These are phyloP conservation scores for Troides helena DNA, from an alignment of 2,888 invertebrate species.

Conservation along the genomic window DNA sequence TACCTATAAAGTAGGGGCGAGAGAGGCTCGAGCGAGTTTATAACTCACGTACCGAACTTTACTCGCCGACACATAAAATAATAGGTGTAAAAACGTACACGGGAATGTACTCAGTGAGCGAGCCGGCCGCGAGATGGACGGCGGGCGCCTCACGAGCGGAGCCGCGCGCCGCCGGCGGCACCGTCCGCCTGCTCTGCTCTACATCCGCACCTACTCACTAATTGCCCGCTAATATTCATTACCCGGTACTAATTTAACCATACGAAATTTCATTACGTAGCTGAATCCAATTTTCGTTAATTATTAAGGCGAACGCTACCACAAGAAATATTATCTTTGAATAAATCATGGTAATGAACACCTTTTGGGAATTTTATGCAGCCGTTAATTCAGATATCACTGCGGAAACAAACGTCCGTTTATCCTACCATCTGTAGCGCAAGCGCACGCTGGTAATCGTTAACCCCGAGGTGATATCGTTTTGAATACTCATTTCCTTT, in stretches of 20 bases:
- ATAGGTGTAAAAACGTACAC: conserved; percentile 81
- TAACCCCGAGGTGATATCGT: conserved; percentile 81
- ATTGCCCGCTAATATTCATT: conserved; percentile 7
- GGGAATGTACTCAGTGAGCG: conserved; percentile 80
- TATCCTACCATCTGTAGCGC: conserved; percentile 78
- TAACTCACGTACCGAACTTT: conserved; percentile 81
- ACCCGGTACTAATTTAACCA: conserved; percentile 3
- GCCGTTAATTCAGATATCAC: conserved; percentile 80
- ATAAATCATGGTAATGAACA: conserved; percentile 80
- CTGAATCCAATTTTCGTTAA: conserved; percentile 15
- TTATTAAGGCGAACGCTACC: conserved; percentile 28
- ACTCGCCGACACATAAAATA: conserved; percentile 81
- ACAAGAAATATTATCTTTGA: conserved; percentile 70
- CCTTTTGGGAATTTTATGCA: conserved; percentile 78
- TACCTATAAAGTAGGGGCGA: conserved; percentile 81
- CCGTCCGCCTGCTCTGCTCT: conserved; percentile 34
- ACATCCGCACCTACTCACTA: conserved; percentile 33
- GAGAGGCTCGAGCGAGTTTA: conserved; percentile 80
- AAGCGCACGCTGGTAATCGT: conserved; percentile 79
- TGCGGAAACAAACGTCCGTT: conserved; percentile 80
- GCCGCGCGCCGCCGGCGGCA: conserved; percentile 37
- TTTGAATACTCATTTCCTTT: conserved; percentile 77
- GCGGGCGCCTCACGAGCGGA: conserved; percentile 34
- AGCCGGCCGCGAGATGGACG: conserved; percentile 74
- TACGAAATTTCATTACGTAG: background rate